phyloP scores from a whole-genome alignment of 1,140 invertebrate species.

The Hyposmocoma kahamanoa region DNA sequence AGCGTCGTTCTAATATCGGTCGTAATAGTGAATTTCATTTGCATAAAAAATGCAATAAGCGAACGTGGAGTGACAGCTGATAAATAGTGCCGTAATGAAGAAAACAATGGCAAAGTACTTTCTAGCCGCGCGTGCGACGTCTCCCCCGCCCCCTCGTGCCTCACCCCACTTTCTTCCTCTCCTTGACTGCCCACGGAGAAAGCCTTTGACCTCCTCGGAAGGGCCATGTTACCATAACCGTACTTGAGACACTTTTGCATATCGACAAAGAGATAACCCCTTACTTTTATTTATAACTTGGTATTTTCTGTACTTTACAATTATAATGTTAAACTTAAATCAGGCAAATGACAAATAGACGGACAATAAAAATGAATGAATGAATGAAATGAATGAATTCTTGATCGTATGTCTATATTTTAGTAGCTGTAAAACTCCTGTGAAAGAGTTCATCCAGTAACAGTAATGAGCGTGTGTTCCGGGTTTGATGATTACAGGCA shows the following conservation, averaged over 20 bases:
- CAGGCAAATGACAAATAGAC: too few relatives aligned
- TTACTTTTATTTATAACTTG: too few relatives aligned
- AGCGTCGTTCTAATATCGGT: not conserved
- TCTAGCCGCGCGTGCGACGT: constrained; percentile 52
- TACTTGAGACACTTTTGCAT: constrained; percentile 29
- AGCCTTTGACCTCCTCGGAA: constrained; percentile 58
- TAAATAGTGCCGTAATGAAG: constrained; percentile 66
- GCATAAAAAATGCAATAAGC: constrained; percentile 60
- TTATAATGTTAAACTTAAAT: too few relatives aligned
- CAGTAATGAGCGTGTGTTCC: too few relatives aligned
- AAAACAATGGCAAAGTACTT: constrained; percentile 63
- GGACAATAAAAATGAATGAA: too few relatives aligned
- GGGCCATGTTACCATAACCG: constrained; percentile 37
- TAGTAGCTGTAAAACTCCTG: too few relatives aligned
- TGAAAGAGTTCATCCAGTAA: too few relatives aligned
- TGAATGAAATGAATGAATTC: too few relatives aligned
- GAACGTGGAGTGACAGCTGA: constrained; percentile 45
- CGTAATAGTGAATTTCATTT: constrained; percentile 24
- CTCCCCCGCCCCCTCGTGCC: constrained; percentile 8
- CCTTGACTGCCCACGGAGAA: constrained; percentile 46
- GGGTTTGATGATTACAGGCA: too few relatives aligned
- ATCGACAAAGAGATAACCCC: too few relatives aligned
- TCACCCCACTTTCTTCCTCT: constrained; percentile 20
- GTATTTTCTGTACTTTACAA: too few relatives aligned
- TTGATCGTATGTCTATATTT: too few relatives aligned